These are phyloP conservation scores for Umimayanthus kanabou DNA, from an alignment of 92 coral and sea anemone species.

Conservation along the genomic window DNA sequence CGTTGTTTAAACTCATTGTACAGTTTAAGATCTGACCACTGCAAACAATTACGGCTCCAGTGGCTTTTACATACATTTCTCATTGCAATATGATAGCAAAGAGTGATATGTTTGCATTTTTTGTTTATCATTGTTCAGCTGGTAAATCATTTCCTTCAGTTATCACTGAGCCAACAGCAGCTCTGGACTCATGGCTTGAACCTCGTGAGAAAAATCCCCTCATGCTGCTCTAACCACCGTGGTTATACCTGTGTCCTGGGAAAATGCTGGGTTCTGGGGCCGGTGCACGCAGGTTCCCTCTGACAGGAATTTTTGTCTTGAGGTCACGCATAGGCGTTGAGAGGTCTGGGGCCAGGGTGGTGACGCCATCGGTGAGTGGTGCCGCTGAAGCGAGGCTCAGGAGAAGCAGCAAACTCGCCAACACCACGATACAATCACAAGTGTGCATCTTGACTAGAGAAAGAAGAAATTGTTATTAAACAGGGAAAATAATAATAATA, in stretches of 20 bases:
- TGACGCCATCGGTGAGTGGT: not conserved
- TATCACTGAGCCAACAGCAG: no score
- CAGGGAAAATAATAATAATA: no score
- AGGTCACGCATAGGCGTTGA: not conserved
- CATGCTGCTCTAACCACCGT: not conserved
- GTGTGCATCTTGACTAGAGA: not conserved
- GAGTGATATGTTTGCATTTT: no score
- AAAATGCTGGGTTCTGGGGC: not conserved
- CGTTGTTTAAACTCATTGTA: no score
- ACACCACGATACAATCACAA: not conserved
- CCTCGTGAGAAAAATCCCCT: no score
- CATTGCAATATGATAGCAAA: no score
- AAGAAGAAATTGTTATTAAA: not conserved
- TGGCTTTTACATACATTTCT: no score
- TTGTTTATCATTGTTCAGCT: no score
- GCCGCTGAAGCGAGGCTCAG: slow-evolving; percentile 8
- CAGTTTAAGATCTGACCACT: no score
- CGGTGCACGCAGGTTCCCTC: not conserved
- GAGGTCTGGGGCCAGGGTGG: not conserved
- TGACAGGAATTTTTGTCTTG: not conserved
- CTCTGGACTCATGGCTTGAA: no score
- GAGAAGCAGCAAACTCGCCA: not conserved
- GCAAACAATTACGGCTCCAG: no score
- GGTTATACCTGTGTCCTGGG: not conserved
- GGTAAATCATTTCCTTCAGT: no score